These are phyloP conservation scores for Diarsia dahlii DNA, from an alignment of 2,888 invertebrate genomes.

Conservation along the genomic window DNA sequence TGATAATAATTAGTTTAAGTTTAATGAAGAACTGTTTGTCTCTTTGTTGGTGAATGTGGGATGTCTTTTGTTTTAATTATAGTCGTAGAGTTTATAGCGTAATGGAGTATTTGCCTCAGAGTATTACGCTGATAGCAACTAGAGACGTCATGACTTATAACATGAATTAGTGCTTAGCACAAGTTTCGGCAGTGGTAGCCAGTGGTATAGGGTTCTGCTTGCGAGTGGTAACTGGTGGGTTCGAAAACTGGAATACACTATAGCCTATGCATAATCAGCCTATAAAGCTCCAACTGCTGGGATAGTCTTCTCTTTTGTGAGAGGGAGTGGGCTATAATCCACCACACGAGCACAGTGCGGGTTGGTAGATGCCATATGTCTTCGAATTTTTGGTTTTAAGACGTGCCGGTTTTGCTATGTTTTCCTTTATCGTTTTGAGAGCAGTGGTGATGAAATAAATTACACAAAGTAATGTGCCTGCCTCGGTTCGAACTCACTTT, in stretches of 20 bases:
- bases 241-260: neutral
- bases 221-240: neutral
- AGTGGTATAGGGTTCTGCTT: neutral
- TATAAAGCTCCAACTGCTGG: no score
- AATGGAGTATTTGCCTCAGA: constrained; percentile 14
- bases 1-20: constrained; percentile 67
- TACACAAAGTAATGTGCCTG: no score
- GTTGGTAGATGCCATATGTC: no score
- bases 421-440: no score
- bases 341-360: no score
- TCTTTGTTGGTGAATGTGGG: constrained; percentile 28
- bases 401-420: no score
- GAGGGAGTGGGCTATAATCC: no score
- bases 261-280: neutral
- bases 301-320: no score
- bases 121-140: neutral
- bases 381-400: no score
- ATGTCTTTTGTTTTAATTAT: constrained; percentile 27
- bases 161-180: neutral
- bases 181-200: neutral
- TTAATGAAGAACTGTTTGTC: constrained; percentile 62
- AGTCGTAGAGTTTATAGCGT: neutral
- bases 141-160: neutral
- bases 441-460: no score
- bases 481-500: no score